Conservation (phyloP, 2,113 vertebrate genomes). For the Nycticorax nycticorax region DNA sequence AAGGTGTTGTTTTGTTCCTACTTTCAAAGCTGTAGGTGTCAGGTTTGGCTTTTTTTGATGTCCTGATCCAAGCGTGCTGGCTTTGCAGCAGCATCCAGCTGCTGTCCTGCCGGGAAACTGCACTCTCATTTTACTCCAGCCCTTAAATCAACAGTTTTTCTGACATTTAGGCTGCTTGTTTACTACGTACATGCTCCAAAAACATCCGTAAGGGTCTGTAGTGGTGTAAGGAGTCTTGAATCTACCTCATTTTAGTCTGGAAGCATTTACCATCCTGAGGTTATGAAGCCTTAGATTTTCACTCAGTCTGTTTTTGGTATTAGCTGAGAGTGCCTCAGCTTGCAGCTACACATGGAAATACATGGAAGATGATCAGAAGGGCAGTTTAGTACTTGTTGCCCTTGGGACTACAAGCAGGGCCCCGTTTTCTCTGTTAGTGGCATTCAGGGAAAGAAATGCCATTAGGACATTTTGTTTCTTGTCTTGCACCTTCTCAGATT, state of each 20-base stretch:
- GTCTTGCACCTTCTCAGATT: background rate
- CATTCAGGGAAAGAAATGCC: background rate
- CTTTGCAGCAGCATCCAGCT: background rate
- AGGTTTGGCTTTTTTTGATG: slow-evolving; percentile 32
- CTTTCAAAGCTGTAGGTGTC: slow-evolving; percentile 35
- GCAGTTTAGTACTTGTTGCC: background rate
- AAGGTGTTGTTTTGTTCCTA: slow-evolving; percentile 22
- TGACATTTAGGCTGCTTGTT: background rate
- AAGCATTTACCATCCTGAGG: background rate
- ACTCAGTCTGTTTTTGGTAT: background rate
- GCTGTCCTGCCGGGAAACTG: rapidly evolving
- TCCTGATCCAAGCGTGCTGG: background rate
- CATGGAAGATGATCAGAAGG: background rate
- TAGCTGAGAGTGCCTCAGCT: background rate
- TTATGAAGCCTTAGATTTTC: background rate
- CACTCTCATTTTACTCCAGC: background rate
- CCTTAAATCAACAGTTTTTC: background rate
- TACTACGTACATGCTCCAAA: background rate
- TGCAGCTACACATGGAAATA: background rate
- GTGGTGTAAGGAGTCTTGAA: background rate
- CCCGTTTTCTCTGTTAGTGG: background rate
- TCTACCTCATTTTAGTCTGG: background rate
- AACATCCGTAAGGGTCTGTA: background rate
- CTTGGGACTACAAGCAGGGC: background rate
- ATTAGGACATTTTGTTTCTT: background rate